A percentile compares a stretch with the other conserved stretches of the same genome.
These are phyloP conservation scores for Argynnis bischoffii DNA, from an alignment of 2,888 invertebrate species.

Conservation along the genomic window DNA sequence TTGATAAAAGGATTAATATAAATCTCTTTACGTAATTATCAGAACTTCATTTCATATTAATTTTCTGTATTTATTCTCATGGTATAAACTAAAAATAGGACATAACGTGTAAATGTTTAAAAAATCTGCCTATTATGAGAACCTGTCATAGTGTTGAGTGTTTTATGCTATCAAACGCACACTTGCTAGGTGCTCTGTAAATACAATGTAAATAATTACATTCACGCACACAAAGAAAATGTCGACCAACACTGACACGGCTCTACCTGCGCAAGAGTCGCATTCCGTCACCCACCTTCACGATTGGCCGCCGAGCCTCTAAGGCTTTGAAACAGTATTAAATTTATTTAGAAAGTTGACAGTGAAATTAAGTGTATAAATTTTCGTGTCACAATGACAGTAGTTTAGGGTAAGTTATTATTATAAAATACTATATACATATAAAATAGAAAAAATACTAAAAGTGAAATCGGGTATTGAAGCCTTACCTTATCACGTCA, in stretches of 20 bases:
- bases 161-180: constrained; percentile 39
- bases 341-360: constrained; percentile 65
- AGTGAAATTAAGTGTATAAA: constrained; percentile 46
- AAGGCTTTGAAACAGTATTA: constrained; percentile 64
- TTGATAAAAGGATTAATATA: too few species aligned
- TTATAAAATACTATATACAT: constrained; percentile 6
- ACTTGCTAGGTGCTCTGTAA: constrained; percentile 47
- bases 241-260: constrained; percentile 48
- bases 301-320: constrained; percentile 68
- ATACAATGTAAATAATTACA: constrained; percentile 58
- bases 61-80: neutral
- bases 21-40: too few species aligned
- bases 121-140: neutral
- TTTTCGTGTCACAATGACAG: constrained; percentile 42
- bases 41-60: too few species aligned
- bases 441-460: neutral
- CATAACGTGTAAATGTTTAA: neutral
- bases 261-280: constrained; percentile 78
- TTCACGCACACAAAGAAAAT: constrained; percentile 55
- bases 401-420: constrained; percentile 44
- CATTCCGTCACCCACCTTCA: constrained; percentile 76
- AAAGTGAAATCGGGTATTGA: constrained; percentile 10
- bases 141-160: constrained; percentile 5
- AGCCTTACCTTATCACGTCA: constrained; percentile 28
- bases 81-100: neutral